Evolutionary conservation across 2,797 vertebrate genomes (phyloP).

Genomic region (Sebastes paucispinis): DNA sequence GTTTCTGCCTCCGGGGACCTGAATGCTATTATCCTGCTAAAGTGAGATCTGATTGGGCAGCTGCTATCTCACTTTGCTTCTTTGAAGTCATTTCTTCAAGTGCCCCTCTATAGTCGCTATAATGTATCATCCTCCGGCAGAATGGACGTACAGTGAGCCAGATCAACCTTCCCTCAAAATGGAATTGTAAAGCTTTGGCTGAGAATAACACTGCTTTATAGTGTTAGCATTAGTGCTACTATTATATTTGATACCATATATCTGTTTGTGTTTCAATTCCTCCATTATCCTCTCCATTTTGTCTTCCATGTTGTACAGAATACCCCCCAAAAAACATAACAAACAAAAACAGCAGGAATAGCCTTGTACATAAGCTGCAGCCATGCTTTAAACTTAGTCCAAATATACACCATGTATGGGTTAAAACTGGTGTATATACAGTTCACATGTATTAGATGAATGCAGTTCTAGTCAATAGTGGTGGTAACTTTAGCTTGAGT

Average conservation of each 20-base stretch:
- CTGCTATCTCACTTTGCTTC: conserved; percentile 60
- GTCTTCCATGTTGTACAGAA: neutral
- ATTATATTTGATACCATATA: neutral
- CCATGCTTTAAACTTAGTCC: neutral
- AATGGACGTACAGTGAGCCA: conserved; percentile 13
- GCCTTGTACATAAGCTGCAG: neutral
- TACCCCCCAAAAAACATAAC: neutral
- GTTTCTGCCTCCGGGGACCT: conserved; percentile 57
- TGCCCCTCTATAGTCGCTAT: conserved; percentile 21
- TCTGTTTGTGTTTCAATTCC: neutral
- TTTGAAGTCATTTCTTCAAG: conserved; percentile 70
- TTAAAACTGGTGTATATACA: neutral
- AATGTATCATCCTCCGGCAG: conserved; percentile 36
- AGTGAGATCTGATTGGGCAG: conserved; percentile 73
- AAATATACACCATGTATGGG: neutral
- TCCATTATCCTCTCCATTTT: neutral
- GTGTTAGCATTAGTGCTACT: neutral
- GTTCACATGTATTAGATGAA: neutral
- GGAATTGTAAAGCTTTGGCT: conserved; percentile 4
- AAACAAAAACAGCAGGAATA: neutral
- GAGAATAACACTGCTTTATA: neutral
- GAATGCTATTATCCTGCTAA: conserved; percentile 66
- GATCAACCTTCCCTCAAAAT: conserved; percentile 21
- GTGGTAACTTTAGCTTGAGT: neutral
- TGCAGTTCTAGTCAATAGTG: neutral